phyloP scores from a whole-genome alignment of 2,797 vertebrate genomes.

The Epinephelus awoara region DNA sequence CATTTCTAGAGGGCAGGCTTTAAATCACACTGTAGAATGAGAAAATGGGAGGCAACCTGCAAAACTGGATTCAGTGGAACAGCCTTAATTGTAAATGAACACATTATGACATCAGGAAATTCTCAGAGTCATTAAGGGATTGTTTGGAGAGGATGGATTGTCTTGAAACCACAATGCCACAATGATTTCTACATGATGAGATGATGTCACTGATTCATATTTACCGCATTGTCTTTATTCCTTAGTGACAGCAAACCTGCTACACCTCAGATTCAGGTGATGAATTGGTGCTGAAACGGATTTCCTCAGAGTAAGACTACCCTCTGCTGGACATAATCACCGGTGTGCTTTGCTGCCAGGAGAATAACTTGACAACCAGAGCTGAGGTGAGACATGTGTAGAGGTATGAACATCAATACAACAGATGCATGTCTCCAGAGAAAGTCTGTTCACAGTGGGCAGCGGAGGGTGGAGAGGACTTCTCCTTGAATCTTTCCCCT shows the following conservation, averaged over 20 bases:
- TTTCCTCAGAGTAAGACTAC: slow-evolving; percentile 59
- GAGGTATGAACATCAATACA: background rate
- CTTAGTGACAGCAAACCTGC: slow-evolving; percentile 23
- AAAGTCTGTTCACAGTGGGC: background rate
- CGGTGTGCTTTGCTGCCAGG: background rate
- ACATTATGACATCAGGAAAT: slow-evolving; percentile 2
- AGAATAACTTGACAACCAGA: slow-evolving; percentile 11
- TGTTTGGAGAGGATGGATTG: background rate
- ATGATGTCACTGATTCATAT: background rate
- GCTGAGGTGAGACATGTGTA: slow-evolving; percentile 8
- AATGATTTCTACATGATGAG: background rate
- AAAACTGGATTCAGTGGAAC: background rate
- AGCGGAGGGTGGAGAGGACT: background rate
- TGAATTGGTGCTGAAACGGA: background rate
- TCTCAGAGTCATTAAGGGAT: background rate
- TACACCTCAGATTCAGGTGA: slow-evolving; percentile 27
- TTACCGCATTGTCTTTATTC: slow-evolving; percentile 18
- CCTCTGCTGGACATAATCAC: slow-evolving; percentile 71
- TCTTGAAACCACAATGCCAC: background rate
- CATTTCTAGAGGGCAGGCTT: slow-evolving; percentile 45
- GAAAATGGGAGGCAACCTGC: slow-evolving; percentile 8
- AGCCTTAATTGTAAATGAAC: slow-evolving; percentile 1
- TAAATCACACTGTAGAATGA: slow-evolving; percentile 16
- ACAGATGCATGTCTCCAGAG: background rate
- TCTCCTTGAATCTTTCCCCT: background rate